Base-by-base conservation (phyloP, 2,888 invertebrate species). In the Xanthia icteritia region DNA sequence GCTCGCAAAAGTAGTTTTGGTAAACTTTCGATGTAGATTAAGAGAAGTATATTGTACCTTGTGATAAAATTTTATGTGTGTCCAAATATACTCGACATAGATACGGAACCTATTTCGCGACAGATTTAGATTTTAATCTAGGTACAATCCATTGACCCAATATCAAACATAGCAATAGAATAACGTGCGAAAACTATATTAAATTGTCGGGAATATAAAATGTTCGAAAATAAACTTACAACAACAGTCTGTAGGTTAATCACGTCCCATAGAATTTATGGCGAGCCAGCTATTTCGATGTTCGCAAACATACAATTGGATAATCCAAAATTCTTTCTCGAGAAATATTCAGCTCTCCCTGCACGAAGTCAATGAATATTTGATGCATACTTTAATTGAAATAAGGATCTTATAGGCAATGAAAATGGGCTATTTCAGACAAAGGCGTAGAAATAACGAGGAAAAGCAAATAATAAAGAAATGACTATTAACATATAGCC, bases 61-160 rank as follows among this genome's bases (percentile, higher is more conserved):
- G 36, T 54, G 27, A 17, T 56, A 15, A 48, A 56, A 70, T 36
- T 17, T 61, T 61, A 54, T 54, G n/a, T 45, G n/a, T 72, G 58
- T 45, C 11, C 51, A 17, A 42, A 77, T 48, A 78, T 69, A 56
- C 63, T n/a, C 36, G 73, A 80, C 78, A 79, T 20, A 66, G 8
- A 73, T 66, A 61, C 54, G 15, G 11, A 48, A 80, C 27, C 23
- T 27, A 65, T 73, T 73, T 73, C 45, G 45, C 54, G 80, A 73
- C 45, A 31, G 66, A 80, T 80, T 73, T 66, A 66, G 36, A 73
- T 20, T 60, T 13, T n/a, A 54, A 78, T 80, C 45, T 60, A 80
- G 73, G 51, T 60, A 23, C 36, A 81, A 64, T 68, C 56, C 64
- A 81, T 81, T 81, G 68, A 81, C 68, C 76, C 64, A 74, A 61